phyloP scores from a whole-genome alignment of 2,113 vertebrate genomes.

The Oreocharis arfaki region DNA sequence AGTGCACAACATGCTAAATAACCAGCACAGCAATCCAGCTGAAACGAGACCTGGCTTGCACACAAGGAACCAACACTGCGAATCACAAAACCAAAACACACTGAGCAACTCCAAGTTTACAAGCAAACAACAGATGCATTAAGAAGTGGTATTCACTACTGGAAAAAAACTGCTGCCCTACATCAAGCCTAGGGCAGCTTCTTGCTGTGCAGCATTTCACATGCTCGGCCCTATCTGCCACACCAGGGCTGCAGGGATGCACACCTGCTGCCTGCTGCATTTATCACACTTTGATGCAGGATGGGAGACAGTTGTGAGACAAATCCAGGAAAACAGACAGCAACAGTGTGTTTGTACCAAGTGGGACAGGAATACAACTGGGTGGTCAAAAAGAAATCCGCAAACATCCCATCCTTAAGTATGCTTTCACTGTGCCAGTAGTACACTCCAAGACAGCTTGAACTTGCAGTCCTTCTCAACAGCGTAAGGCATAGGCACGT shows the following conservation, averaged over 20 bases:
- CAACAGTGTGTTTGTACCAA: not conserved
- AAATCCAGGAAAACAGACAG: not conserved
- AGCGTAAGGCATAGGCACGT: not conserved
- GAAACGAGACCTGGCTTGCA: slow-evolving; percentile 36
- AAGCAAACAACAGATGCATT: slow-evolving; percentile 40
- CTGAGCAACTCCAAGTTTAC: slow-evolving; percentile 39
- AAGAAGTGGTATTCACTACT: not conserved
- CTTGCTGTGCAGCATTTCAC: not conserved
- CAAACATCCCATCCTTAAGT: not conserved
- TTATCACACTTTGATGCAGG: not conserved
- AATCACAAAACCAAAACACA: slow-evolving; percentile 39
- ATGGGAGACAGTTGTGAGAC: not conserved
- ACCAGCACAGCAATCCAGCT: not conserved
- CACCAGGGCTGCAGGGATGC: not conserved
- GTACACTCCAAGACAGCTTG: not conserved
- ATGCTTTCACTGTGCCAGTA: not conserved
- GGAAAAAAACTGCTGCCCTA: not conserved
- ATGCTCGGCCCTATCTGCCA: not conserved
- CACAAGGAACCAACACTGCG: not conserved
- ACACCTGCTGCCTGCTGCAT: not conserved
- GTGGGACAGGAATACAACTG: not conserved
- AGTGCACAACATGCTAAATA: slow-evolving; percentile 26
- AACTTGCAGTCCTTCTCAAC: not conserved
- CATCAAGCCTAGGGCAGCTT: not conserved
- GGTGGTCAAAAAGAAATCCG: not conserved